phyloP scores from a whole-genome alignment of 2,113 vertebrate genomes.

The Axis porcinus region DNA sequence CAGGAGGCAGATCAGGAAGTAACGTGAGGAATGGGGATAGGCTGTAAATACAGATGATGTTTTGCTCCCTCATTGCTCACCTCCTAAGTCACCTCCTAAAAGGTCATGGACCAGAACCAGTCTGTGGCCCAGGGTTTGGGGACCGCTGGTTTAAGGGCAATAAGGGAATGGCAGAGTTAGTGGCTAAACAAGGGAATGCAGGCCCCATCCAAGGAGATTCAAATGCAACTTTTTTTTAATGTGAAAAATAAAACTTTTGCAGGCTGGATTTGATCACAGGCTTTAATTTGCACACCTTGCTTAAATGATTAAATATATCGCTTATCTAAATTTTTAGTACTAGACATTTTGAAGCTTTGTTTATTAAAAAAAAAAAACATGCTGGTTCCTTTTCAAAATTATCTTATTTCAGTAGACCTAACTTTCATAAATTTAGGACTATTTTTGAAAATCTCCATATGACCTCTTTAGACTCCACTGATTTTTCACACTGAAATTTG shows the following conservation, averaged over 20 bases:
- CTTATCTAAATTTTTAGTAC: not conserved
- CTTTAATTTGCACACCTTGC: not conserved
- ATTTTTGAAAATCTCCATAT: not conserved
- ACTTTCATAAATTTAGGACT: not conserved
- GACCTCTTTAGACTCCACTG: not conserved
- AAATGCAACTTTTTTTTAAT: not conserved
- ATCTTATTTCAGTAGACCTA: not conserved
- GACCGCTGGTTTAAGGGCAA: not conserved
- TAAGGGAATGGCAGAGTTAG: not conserved
- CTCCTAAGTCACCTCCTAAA: not conserved
- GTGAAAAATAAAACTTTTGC: not conserved
- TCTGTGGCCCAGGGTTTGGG: not conserved
- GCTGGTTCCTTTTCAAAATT: not conserved
- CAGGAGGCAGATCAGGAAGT: not conserved
- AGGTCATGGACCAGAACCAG: not conserved
- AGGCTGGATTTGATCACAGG: not conserved
- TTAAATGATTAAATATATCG: not conserved
- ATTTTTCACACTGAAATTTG: not conserved
- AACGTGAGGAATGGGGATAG: not conserved
- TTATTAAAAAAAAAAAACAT: conserved; percentile 1
- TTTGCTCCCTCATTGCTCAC: not conserved
- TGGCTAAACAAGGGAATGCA: not conserved
- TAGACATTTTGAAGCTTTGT: conserved; percentile 3
- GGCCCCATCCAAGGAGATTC: not conserved
- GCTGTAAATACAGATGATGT: not conserved